Base-by-base conservation (phyloP, 2,113 vertebrate species). In the Uria lomvia region DNA sequence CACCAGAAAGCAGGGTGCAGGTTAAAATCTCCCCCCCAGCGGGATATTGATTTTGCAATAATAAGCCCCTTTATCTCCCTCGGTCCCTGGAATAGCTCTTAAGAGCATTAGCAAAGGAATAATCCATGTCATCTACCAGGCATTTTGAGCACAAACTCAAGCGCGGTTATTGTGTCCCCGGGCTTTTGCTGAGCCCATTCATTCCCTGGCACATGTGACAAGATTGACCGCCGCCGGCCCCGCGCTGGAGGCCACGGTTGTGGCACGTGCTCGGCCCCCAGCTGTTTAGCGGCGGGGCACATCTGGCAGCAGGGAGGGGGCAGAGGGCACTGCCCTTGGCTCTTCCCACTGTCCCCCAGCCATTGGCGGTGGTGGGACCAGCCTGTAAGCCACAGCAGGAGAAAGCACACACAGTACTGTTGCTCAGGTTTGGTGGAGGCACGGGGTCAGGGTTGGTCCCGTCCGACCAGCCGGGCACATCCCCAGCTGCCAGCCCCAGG, bases 81-180 rank as follows among this genome's bases (percentile, higher is more conserved):
- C 18, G 3, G 55, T 42, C 34, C 11, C 77, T 67, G 50, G 84
- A 94, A 83, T 43, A 96, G 91, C 59, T 93, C 62, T 94, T 90
- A 93, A 97, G 91, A 88, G 71, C 92, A 94, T 97, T 97, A 96
- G 79, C 68, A 79, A 63, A 78, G 70, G 60, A 85, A 95, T 96
- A 94, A 94, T 85, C 96, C 87, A 26, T 43, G 65, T 82, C 76
- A 97, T 79, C 84, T 85, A 94, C 66, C 60, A 55, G n/a, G 97
- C 89, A 82, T 94, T 96, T 95, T 86, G 71, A 97, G 49, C 70
- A 73, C 66, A 66, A 95, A 47, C 77, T 86, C 58, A 72, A 89
- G 42, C 2, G 0, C 8, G 26, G 74, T 81, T 79, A 83, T 66
- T 93, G 81, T 89, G 38, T 66, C 52, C 42, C 23, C 0, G 2